Base-by-base conservation (phyloP, 1,140 invertebrate species). In the Psilanteris sp. region DNA sequence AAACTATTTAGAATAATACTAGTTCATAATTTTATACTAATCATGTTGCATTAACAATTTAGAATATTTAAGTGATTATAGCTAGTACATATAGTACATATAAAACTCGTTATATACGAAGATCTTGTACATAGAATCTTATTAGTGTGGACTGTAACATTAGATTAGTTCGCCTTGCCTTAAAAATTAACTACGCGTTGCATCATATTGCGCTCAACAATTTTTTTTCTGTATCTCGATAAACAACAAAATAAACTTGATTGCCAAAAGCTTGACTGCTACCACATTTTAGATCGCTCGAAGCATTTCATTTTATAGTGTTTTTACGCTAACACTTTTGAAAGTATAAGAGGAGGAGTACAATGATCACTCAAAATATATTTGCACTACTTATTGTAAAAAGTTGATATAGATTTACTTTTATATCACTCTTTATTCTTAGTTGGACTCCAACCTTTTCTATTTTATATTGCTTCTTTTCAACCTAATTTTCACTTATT, bases 221-320 rank as follows among this genome's bases (percentile, higher is more conserved):
- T n/a, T 39, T 39, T 39, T 0, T 61, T 59, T 64, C 34, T 68
- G 16, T 76, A 39, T 59, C 27, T 41, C 31, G 27, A 59, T 52
- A 16, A 77, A 72, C 27, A 34, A 44, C 41, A 43, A 24, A 55
- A 61, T 11, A 66, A 62, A 67, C 54, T 71, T 29, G 66, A 77
- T 61, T 77, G 74, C 67, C 31, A 66, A 36, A 61, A 67, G 74
- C 74, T 77, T 77, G 74, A 72, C 41, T 77, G 67, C 55, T 55
- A 62, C 26, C 39, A 72, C 24, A 20, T 72, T 68, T 61, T 72
- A 67, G 57, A 68, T 77, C 36, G 66, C 52, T 55, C 61, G 54
- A 72, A 72, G 72, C 72, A 75, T 75, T 41, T 67, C 52, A 62
- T n/a, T 75, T 75, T 50, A 61, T 57, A 55, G 52, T 52, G 34